Base-by-base conservation (phyloP, 23 tunicate species). In the Styela clava region DNA sequence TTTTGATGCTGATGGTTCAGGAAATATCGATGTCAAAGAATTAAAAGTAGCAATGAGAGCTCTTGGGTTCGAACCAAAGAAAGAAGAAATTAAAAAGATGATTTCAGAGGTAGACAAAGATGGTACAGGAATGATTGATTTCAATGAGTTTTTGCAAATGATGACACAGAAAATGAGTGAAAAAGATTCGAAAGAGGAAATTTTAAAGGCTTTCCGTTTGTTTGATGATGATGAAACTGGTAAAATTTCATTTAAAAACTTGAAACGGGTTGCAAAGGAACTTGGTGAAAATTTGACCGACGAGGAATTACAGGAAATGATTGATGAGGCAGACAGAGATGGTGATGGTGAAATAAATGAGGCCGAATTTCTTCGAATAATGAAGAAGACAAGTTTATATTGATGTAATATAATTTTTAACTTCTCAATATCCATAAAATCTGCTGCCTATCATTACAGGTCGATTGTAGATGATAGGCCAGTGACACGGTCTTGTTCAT, bases 181-280 rank as follows among this genome's bases (percentile, higher is more conserved):
- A 52, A 93, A 93, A 84, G 98, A 93, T 63, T 87, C 93, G 18
- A 93, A 96, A 79, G 99, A 96, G 61, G 99, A 96, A 81, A 96
- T 96, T 81, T 73, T 91, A 51, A 96, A 96, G 87, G 99, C 99
- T 7, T 96, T 96, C 86, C 63, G 96, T 61, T 81, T 96, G 27
- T 96, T 96, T 84, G 99, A 96, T 73, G 99, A 96, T 83, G 99
- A 96, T 63, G 99, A 96, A 68, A 91, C 99, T 68, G 99, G 99
- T 5, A 96, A 87, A 87, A 96, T 96, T 21, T 96, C 99, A 1
- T 96, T 96, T 69, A 96, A 96, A 83, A 96, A 96, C 69, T 68
- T 96, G 35, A 96, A 96, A 84, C 82, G 99, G 3, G 99, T 96
- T 69, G 92, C 94, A 32, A 96, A 96, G 74, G 99, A 96, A 63